Evolutionary conservation across 2,888 invertebrate species (phyloP).

Genomic region (Heliothis peltigera): DNA sequence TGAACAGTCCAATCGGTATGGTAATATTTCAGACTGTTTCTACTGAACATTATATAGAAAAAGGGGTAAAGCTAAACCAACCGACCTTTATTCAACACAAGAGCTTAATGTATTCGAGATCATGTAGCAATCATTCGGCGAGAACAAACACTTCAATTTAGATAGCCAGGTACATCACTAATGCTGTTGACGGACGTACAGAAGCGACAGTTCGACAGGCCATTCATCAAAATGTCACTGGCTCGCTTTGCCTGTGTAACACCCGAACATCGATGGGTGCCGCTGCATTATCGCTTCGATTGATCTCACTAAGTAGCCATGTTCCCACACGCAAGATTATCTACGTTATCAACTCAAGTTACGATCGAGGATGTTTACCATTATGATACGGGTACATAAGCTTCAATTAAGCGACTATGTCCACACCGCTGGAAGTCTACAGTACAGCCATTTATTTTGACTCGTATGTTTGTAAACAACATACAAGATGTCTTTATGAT

Average conservation of each 20-base stretch:
- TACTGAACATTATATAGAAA: background rate
- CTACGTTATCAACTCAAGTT: conserved; percentile 46
- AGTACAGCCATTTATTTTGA: conserved; percentile 21
- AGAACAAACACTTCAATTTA: conserved; percentile 45
- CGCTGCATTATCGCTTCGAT: conserved; percentile 70
- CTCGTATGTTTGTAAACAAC: conserved; percentile 1
- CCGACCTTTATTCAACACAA: background rate
- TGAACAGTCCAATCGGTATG: conserved; percentile 1
- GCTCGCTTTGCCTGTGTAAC: conserved; percentile 61
- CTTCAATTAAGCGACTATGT: conserved; percentile 50
- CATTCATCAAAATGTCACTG: conserved; percentile 80
- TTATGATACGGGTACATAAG: conserved; percentile 32
- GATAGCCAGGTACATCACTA: conserved; percentile 42
- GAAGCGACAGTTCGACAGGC: conserved; percentile 77
- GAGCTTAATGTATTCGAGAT: conserved; percentile 3
- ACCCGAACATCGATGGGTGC: conserved; percentile 63
- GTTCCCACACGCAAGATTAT: conserved; percentile 63
- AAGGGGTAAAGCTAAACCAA: background rate
- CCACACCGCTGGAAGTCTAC: conserved; percentile 27
- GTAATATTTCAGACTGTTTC: background rate
- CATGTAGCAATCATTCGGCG: conserved; percentile 48
- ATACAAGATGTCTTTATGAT: conserved; percentile 32
- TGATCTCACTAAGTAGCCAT: conserved; percentile 71
- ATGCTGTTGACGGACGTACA: conserved; percentile 73
- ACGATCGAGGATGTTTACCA: conserved; percentile 48